Evolutionary conservation across 2,797 vertebrate species (phyloP).

Genomic region (Meriones psammophilus): DNA sequence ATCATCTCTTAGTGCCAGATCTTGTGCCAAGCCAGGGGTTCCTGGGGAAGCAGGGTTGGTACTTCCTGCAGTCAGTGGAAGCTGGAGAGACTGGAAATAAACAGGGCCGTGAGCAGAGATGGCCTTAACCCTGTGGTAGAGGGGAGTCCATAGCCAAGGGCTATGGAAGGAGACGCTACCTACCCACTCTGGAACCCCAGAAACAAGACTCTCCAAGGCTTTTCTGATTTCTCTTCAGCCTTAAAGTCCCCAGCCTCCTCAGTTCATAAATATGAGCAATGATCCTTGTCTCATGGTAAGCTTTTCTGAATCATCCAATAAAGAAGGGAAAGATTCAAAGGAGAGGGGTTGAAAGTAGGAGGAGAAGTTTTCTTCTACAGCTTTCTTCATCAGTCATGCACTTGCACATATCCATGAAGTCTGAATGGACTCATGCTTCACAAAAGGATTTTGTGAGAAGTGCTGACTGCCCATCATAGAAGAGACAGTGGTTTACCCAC

Average conservation of each 20-base stretch:
- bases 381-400: not conserved
- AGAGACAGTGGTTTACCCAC: not conserved
- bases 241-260: not conserved
- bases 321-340: not conserved
- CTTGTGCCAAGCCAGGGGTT: not conserved
- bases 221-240: not conserved
- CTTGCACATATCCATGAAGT: not conserved
- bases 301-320: constrained; percentile 15
- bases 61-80: not conserved
- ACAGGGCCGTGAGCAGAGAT: not conserved
- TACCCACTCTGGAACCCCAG: not conserved
- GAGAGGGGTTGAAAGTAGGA: not conserved
- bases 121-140: not conserved
- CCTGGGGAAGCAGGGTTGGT: not conserved
- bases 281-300: constrained; percentile 56
- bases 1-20: not conserved
- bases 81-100: not conserved
- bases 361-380: not conserved
- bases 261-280: not conserved
- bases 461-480: not conserved
- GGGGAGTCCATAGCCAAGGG: not conserved
- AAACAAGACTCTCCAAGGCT: not conserved
- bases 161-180: rapidly evolving
- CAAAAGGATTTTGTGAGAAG: not conserved
- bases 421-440: not conserved